These are phyloP conservation scores for Paraplagusia blochii DNA, from an alignment of 2,113 vertebrate genomes.

Conservation along the genomic window DNA sequence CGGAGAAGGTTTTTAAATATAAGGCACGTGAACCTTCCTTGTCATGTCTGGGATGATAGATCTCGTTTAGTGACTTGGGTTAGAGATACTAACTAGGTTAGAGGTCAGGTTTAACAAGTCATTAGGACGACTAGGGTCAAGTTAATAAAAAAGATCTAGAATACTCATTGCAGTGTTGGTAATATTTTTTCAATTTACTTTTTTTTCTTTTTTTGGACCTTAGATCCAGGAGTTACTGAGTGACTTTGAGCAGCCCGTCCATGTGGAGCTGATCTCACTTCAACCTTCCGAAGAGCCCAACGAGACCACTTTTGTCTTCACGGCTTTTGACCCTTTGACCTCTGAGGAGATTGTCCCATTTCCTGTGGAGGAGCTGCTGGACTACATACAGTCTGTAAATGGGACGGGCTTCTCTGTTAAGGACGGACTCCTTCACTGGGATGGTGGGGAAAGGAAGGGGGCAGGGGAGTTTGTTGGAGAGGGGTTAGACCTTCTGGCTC, in stretches of 20 bases:
- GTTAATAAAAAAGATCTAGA: too few relatives aligned
- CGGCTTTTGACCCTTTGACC: conserved; percentile 34
- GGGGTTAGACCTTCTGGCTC: too few relatives aligned
- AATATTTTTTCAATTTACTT: neutral
- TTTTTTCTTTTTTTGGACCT: neutral
- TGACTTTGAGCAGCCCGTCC: conserved; percentile 14
- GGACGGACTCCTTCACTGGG: conserved; percentile 56
- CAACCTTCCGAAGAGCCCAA: conserved; percentile 19
- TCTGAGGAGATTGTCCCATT: conserved; percentile 9
- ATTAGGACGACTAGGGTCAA: too few relatives aligned
- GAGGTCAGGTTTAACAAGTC: too few relatives aligned
- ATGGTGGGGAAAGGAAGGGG: conserved; percentile 38
- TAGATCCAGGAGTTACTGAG: conserved; percentile 35
- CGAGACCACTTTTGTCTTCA: conserved; percentile 36
- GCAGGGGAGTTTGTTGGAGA: too few relatives aligned
- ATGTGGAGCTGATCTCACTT: conserved; percentile 30
- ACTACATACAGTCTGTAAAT: conserved; percentile 37
- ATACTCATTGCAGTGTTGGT: too few relatives aligned
- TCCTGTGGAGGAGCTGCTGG: conserved; percentile 25
- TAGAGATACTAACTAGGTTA: too few relatives aligned
- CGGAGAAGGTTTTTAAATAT: conserved; percentile 38
- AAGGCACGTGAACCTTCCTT: conserved; percentile 32
- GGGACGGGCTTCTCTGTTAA: conserved; percentile 15
- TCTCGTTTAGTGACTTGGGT: neutral
- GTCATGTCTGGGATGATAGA: neutral